Conservation (phyloP, 2,113 vertebrate genomes). For the Saimiri boliviensis region DNA sequence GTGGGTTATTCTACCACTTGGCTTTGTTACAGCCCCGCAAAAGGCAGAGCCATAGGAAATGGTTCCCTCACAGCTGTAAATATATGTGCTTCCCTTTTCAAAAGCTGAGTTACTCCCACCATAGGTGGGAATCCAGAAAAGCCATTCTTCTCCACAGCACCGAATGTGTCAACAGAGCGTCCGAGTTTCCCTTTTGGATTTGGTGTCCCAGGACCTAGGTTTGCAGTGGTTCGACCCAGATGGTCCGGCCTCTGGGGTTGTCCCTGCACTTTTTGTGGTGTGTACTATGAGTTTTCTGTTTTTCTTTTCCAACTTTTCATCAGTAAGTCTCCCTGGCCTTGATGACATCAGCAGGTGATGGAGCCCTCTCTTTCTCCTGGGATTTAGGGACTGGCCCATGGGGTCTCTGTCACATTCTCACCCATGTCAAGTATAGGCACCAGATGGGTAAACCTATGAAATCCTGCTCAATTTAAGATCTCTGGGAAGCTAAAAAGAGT, state of each 20-base stretch:
- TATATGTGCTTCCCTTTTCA: background rate
- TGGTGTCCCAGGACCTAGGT: background rate
- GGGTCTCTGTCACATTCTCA: rapidly evolving
- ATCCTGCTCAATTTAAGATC: background rate
- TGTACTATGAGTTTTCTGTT: background rate
- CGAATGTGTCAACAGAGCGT: background rate
- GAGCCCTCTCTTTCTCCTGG: background rate
- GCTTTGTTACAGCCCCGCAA: background rate
- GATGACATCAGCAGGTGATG: background rate
- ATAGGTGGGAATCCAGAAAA: background rate
- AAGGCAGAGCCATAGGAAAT: constrained; percentile 26
- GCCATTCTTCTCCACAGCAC: background rate
- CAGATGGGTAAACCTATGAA: background rate
- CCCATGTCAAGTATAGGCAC: background rate
- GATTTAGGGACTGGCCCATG: background rate
- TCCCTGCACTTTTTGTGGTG: background rate
- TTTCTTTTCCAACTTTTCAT: background rate
- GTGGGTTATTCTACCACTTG: background rate
- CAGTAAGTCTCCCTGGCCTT: background rate
- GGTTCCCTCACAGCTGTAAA: background rate
- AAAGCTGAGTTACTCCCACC: background rate
- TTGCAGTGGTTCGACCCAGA: background rate
- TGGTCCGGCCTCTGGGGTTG: background rate
- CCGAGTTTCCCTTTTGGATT: background rate
- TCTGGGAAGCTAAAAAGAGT: background rate